These are phyloP conservation scores for Bombus huntii DNA, from an alignment of 1,140 invertebrate genomes.

Conservation along the genomic window DNA sequence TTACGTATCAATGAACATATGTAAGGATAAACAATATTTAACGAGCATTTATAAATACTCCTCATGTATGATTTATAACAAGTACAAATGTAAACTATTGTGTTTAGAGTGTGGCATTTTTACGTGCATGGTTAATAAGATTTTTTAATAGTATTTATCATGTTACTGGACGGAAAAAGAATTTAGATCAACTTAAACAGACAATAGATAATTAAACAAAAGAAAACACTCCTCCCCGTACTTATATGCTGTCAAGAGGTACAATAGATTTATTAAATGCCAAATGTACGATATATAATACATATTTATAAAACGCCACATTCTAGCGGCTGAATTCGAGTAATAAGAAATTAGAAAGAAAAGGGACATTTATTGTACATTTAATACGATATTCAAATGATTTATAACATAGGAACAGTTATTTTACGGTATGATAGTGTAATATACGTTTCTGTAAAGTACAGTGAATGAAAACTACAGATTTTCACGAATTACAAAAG, in stretches of 20 bases:
- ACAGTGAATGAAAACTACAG: neutral
- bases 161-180: neutral
- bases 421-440: slow-evolving; percentile 49
- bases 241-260: neutral
- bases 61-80: slow-evolving; percentile 54
- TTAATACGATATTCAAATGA: slow-evolving; percentile 31
- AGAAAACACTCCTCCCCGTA: neutral
- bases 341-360: neutral
- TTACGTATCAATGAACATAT: slow-evolving; percentile 7
- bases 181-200: neutral
- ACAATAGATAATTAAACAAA: neutral
- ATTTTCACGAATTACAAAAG: slow-evolving; percentile 2
- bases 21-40: slow-evolving; percentile 24
- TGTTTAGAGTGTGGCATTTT: slow-evolving; percentile 48
- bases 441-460: slow-evolving; percentile 19
- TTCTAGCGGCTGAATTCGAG: slow-evolving; percentile 11
- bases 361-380: slow-evolving; percentile 22
- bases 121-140: slow-evolving; percentile 13
- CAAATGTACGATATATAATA: slow-evolving; percentile 9
- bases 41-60: slow-evolving; percentile 46
- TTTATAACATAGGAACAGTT: slow-evolving; percentile 44
- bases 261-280: slow-evolving; percentile 17
- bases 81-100: slow-evolving; percentile 58
- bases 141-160: slow-evolving; percentile 21
- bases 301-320: slow-evolving; percentile 13